Evolutionary conservation across 2,888 invertebrate species (phyloP).

Genomic region (Polymixis flavicincta): DNA sequence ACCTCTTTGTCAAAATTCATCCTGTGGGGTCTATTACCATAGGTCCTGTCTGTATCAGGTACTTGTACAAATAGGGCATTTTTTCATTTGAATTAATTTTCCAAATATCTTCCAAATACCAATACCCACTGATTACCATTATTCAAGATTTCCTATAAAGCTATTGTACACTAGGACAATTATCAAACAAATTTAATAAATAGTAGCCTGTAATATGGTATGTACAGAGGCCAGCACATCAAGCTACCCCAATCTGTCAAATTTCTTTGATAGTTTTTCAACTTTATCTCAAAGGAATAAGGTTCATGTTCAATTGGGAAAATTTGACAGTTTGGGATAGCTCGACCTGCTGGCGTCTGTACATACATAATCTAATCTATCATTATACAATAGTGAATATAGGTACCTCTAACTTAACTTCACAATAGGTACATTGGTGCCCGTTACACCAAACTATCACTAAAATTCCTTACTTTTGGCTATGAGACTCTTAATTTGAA

Average conservation of each 20-base stretch:
- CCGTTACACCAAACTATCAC: too few relatives aligned
- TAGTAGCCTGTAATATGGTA: not conserved
- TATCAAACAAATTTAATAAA: not conserved
- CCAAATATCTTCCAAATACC: not conserved
- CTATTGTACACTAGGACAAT: not conserved
- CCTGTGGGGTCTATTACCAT: constrained; percentile 83
- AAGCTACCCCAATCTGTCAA: too few relatives aligned
- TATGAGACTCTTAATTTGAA: too few relatives aligned
- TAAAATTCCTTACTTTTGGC: too few relatives aligned
- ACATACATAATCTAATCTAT: not conserved
- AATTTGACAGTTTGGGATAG: too few relatives aligned
- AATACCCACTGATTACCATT: not conserved
- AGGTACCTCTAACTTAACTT: too few relatives aligned
- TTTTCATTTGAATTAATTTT: not conserved
- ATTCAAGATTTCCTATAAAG: not conserved
- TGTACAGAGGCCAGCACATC: not conserved
- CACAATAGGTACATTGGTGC: too few relatives aligned
- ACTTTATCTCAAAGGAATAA: too few relatives aligned
- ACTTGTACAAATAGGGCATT: not conserved
- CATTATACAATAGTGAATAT: not conserved
- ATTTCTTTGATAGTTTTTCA: too few relatives aligned
- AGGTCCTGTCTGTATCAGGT: constrained; percentile 82
- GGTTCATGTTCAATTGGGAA: too few relatives aligned
- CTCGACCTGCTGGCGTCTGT: too few relatives aligned
- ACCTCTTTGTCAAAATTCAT: constrained; percentile 82